Percentiles rank a stretch among this genome's conserved stretches.
Conservation (phyloP, 2,797 vertebrate species). For the Spinus olivaceus region DNA sequence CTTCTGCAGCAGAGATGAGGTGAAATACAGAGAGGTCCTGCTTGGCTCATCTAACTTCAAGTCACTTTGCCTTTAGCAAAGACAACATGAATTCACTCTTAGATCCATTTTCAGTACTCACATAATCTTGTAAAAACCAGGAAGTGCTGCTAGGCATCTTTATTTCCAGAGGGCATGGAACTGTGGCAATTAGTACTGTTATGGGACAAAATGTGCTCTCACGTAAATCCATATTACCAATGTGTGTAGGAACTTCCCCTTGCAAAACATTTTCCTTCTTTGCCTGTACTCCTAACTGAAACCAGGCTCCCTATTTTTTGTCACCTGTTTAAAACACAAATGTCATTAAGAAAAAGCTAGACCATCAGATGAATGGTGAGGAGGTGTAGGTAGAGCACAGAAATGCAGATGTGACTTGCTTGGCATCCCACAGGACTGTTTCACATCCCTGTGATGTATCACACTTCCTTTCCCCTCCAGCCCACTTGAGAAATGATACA, state of each 20-base stretch:
- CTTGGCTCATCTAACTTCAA: not conserved
- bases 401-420: not conserved
- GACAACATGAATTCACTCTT: not conserved
- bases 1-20: not conserved
- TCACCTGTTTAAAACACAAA: not conserved
- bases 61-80: not conserved
- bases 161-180: not conserved
- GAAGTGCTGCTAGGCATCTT: not conserved
- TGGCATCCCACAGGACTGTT: not conserved
- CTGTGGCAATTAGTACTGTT: not conserved
- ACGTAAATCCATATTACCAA: not conserved
- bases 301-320: not conserved
- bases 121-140: not conserved
- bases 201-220: not conserved
- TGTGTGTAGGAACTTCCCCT: not conserved
- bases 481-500: not conserved
- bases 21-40: fast-evolving
- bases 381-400: not conserved
- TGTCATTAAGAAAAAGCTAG: not conserved
- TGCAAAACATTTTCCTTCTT: not conserved
- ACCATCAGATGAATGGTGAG: not conserved
- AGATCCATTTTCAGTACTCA: not conserved
- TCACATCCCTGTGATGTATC: not conserved
- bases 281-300: not conserved
- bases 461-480: conserved; percentile 6